Conservation (phyloP, 2,888 invertebrate genomes). For the Malthinus seriepunctatus region DNA sequence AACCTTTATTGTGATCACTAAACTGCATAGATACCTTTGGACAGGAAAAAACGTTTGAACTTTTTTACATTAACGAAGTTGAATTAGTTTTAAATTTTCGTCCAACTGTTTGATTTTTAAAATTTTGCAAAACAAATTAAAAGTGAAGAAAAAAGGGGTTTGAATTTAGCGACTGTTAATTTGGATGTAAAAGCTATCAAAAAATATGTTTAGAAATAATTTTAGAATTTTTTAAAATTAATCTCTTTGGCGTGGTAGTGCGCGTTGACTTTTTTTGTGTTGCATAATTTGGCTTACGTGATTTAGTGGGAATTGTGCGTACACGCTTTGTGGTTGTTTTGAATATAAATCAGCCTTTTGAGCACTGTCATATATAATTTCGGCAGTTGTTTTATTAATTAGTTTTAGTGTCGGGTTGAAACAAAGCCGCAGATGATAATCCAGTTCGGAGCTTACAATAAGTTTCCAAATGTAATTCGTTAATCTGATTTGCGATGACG, state of each 20-base stretch:
- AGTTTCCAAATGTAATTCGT: constrained; percentile 30
- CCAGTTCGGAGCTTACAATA: constrained; percentile 24
- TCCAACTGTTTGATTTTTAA: no score
- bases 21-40: no score
- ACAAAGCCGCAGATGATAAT: constrained; percentile 27
- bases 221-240: constrained; percentile 8
- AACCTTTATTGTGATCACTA: no score
- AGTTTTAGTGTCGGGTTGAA: constrained; percentile 20
- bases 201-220: constrained; percentile 12
- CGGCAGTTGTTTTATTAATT: constrained; percentile 21
- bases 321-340: constrained; percentile 8
- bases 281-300: constrained; percentile 14
- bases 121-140: no score
- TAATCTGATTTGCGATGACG: constrained; percentile 31
- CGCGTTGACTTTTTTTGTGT: constrained; percentile 7
- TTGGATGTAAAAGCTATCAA: constrained; percentile 6
- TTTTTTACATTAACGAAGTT: no score
- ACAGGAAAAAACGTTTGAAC: no score
- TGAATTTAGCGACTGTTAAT: no score
- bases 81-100: no score
- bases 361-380: constrained; percentile 15
- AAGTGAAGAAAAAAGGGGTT: no score
- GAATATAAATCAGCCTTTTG: constrained; percentile 15
- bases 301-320: constrained; percentile 10
- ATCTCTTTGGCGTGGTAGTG: constrained; percentile 14